These are phyloP conservation scores for Syrmaticus mikado DNA, from an alignment of 2,113 vertebrate species.

Conservation along the genomic window DNA sequence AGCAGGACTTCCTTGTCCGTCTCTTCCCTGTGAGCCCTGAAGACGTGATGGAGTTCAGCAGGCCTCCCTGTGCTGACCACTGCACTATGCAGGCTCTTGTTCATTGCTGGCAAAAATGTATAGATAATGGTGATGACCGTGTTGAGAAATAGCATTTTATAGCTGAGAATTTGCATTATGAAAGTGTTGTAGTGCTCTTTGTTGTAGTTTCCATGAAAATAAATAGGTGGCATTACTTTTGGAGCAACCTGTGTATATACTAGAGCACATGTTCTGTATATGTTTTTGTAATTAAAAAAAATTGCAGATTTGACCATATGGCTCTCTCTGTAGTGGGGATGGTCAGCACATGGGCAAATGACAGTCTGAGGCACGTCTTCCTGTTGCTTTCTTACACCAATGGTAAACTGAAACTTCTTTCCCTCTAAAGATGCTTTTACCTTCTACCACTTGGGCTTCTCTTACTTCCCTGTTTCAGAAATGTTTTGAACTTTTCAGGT, in stretches of 20 bases:
- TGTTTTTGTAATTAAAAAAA: background rate
- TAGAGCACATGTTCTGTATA: background rate
- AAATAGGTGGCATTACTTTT: too few species aligned
- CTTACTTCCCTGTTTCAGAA: background rate
- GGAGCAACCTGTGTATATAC: too few species aligned
- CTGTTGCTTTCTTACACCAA: background rate
- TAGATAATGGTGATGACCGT: too few species aligned
- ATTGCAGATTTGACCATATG: background rate
- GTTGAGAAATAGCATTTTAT: too few species aligned
- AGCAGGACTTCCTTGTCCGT: background rate
- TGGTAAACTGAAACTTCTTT: background rate
- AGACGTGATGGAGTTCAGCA: background rate
- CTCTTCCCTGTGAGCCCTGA: background rate
- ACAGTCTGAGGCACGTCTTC: background rate
- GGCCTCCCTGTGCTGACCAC: background rate
- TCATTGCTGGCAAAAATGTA: too few species aligned
- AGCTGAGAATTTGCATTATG: too few species aligned
- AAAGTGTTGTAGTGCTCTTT: too few species aligned
- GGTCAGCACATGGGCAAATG: background rate
- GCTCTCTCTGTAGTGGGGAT: background rate
- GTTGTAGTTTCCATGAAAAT: too few species aligned
- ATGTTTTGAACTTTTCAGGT: background rate
- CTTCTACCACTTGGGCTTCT: background rate
- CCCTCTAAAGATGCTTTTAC: background rate
- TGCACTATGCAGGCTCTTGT: too few species aligned